phyloP scores from a whole-genome alignment of 37 sponge, comb jelly and placozoan genomes.

The Halichondria panicea region DNA sequence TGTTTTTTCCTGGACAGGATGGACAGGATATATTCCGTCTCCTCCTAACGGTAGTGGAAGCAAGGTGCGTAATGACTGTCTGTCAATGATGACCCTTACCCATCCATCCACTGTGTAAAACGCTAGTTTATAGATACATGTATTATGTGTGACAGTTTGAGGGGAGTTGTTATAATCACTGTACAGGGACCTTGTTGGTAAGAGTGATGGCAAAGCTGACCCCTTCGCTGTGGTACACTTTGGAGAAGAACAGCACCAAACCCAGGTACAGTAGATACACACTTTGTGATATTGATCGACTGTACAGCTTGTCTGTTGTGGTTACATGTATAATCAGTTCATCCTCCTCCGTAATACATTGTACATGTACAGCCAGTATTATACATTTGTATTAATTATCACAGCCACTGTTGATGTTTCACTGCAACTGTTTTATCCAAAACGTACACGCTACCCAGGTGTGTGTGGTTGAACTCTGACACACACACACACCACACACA shows the following conservation, averaged over 20 bases:
- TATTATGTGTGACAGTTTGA: slow-evolving; percentile 23
- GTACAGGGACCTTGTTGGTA: slow-evolving; percentile 80
- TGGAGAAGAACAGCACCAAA: slow-evolving; percentile 45
- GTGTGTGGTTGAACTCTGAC: background rate
- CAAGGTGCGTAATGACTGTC: slow-evolving; percentile 32
- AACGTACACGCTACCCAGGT: background rate
- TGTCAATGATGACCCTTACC: no score
- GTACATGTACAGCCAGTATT: no score
- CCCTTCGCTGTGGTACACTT: slow-evolving; percentile 64
- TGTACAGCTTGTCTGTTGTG: no score
- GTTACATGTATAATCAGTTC: no score
- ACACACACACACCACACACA: no score
- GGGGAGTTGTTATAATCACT: background rate
- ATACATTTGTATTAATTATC: no score
- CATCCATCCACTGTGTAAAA: slow-evolving; percentile 3
- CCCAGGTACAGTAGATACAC: slow-evolving; percentile 59
- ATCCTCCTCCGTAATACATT: no score
- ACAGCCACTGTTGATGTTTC: no score
- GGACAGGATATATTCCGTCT: background rate
- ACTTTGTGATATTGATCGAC: no score
- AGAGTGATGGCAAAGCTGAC: slow-evolving; percentile 66
- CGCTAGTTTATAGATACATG: background rate
- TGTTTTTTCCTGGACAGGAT: no score
- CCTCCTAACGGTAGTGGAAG: slow-evolving; percentile 46
- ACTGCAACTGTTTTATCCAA: no score